Conservation (phyloP, 2,888 invertebrate species). For the Nematopogon swammerdamellus region DNA sequence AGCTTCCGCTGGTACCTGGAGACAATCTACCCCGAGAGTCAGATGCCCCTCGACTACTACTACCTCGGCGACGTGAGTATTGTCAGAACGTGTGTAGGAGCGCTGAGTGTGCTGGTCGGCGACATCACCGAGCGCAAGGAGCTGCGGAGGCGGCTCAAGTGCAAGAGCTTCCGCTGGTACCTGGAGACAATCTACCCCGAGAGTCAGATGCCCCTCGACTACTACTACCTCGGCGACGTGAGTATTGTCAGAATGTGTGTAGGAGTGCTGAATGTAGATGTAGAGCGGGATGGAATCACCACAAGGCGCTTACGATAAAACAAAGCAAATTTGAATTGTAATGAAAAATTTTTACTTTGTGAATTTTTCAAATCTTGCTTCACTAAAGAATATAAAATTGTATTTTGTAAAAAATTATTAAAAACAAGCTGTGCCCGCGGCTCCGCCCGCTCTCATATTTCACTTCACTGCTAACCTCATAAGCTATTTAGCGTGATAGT, state of each 20-base stretch:
- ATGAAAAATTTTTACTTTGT: too few species aligned
- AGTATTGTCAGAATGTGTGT: constrained; percentile 30
- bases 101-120: constrained; percentile 85
- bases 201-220: constrained; percentile 96
- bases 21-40: constrained; percentile 96
- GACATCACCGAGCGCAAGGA: constrained; percentile 81
- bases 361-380: too few species aligned
- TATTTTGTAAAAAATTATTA: too few species aligned
- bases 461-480: too few species aligned
- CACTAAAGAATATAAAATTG: too few species aligned
- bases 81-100: constrained; percentile 46
- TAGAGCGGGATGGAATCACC: constrained; percentile 89
- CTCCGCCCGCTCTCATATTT: too few species aligned
- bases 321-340: too few species aligned
- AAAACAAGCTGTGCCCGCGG: too few species aligned
- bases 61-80: constrained; percentile 90
- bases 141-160: too few species aligned
- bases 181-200: constrained; percentile 97
- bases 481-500: too few species aligned
- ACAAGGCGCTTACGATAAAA: too few species aligned
- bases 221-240: constrained; percentile 93
- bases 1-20: constrained; percentile 98
- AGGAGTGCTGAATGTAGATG: constrained; percentile 80
- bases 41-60: constrained; percentile 95
- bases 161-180: constrained; percentile 98